Base-by-base conservation (phyloP, 1,140 invertebrate species). In the Drosophila athabasca region DNA sequence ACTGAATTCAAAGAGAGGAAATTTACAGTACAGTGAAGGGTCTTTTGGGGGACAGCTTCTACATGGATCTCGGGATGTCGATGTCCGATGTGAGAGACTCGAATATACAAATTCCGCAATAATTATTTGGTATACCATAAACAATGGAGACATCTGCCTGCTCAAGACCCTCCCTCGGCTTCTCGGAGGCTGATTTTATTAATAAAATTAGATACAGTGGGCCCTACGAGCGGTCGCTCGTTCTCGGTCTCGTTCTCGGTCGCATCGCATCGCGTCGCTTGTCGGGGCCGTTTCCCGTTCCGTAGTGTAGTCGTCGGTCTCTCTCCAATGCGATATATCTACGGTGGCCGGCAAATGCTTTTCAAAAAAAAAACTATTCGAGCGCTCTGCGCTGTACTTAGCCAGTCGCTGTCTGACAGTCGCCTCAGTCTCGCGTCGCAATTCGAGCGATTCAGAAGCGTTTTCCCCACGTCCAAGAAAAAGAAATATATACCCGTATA, bases 381-480 rank as follows among this genome's bases (percentile, higher is more conserved):
- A 65, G 53, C 83, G 71, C 73, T 41, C 81, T 58, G 76, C 75
- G 79, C 70, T 79, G 69, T 77, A 72, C 81, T 79, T 66, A 68
- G 82, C 72, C 70, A 51, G 62, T 55, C 65, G 79, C 54, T 61
- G 78, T 45, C 83, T 79, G 80, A 84, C 84, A 71, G 80, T 76
- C 80, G 79, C 53, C 68, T 78, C 76, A 87, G 83, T 88, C 83
- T 88, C 83, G 84, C 84, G 83, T 64, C 84, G 83, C 79, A 88
- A 76, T 88, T 87, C 83, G 76, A 87, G 83, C 83, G 79, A 89
- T 89, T 88, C 84, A 84, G 83, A 83, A 89, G 83, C 81, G 71
- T 80, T 83, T 85, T 76, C 71, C 43, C 55, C 61, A 75, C 71
- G 72, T 66, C 52, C 61, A 48, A 74, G 54, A 17, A 22, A 44